Base-by-base conservation (phyloP, 2,797 vertebrate species). In the Crenuchus spilurus region DNA sequence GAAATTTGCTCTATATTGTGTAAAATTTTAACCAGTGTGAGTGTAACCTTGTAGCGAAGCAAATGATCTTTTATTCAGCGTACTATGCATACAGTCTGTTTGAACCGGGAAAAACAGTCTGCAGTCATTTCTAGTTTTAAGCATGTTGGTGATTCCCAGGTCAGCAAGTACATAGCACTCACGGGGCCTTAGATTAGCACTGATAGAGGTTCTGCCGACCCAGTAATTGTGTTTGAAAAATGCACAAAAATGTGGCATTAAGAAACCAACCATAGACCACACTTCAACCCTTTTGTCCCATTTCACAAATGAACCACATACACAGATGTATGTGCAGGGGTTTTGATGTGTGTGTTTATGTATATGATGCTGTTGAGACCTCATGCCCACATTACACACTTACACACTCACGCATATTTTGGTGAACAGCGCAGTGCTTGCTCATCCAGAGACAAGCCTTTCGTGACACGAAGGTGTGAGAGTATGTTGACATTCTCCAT, bases 391-490 rank as follows among this genome's bases (percentile, higher is more conserved):
- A 63, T 58, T 72, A 77, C 35, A 64, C 70, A 30, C 41, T 49
- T n/a, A 35, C 18, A 75, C 63, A 58, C 70, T 64, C 63, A 46
- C 39, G 67, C 70, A 13, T 37, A 42, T 39, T 35, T 10, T 61
- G 69, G 75, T 22, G 39, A 61, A 26, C 35, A 8, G 26, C 37
- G 31, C 28, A 3, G 22, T 30, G 77, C 54, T 81, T 83, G 77
- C 82, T 92, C 90, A 93, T 92, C 86, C 82, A 89, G 85, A 91
- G 85, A 91, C 74, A 72, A 78, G 48, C 77, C 33, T 80, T 90
- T 90, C 86, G 89, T 92, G 91, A 91, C 89, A 55, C 78, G 64
- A 65, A 78, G 74, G 65, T 52, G 76, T 73, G 76, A 65, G 74
- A 78, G 75, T 30, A 63, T 73, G 72, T 65, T 74, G 82, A 85